These are phyloP conservation scores for Atrina japonica DNA, from an alignment of 2,888 invertebrate genomes.

Conservation along the genomic window DNA sequence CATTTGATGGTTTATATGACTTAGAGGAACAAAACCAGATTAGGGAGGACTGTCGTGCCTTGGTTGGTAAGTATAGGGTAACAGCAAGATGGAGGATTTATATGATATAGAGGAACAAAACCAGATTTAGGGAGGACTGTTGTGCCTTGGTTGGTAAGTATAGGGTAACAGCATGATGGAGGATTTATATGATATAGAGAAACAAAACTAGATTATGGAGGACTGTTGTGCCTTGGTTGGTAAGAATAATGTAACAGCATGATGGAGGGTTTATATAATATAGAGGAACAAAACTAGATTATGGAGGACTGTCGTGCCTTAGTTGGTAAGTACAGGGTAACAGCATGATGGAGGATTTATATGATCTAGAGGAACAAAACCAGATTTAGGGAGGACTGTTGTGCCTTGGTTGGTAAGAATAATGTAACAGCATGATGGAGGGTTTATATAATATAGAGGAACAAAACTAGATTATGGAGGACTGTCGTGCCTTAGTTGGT, in stretches of 20 bases:
- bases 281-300: constrained; percentile 94
- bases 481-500: constrained; percentile 93
- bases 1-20: constrained; percentile 97
- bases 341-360: too few relatives aligned
- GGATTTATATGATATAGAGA: constrained; percentile 96
- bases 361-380: constrained; percentile 94
- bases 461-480: constrained; percentile 92
- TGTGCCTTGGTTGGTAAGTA: constrained; percentile 88
- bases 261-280: constrained; percentile 98
- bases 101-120: too few relatives aligned
- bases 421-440: too few relatives aligned
- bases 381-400: constrained; percentile 93
- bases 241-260: constrained; percentile 74
- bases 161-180: too few relatives aligned
- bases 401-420: constrained; percentile 88
- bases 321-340: constrained; percentile 84
- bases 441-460: constrained; percentile 97
- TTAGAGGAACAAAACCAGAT: constrained; percentile 94
- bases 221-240: constrained; percentile 94
- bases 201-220: constrained; percentile 92
- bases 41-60: constrained; percentile 92
- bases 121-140: constrained; percentile 92
- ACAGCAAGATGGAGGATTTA: too few relatives aligned
- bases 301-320: constrained; percentile 94
- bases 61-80: constrained; percentile 85